Base-by-base conservation (phyloP, 2,113 vertebrate species). In the Thalassoma bifasciatum region DNA sequence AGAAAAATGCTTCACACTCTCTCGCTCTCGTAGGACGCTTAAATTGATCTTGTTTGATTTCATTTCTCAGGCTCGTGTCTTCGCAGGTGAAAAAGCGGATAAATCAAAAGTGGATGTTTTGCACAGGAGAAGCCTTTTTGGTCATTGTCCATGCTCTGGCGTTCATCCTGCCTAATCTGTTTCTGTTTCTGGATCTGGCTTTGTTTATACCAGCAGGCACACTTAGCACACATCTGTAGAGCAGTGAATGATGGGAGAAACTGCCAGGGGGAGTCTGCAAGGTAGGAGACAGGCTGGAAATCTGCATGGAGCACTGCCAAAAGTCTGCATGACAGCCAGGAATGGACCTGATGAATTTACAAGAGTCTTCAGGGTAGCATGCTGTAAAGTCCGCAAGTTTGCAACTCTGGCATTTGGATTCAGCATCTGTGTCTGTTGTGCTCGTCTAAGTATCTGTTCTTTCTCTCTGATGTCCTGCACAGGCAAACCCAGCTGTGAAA, bases 221-320 rank as follows among this genome's bases (percentile, higher is more conserved):
- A 73, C 67, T 82, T 86, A 88, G 56, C 75, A 71, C 70, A 83
- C 87, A 81, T 62, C 84, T 85, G 66, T 86, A 87, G 80, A 61
- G 85, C 85, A 88, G 66, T 83, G 84, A 85, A 60, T 78, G 82
- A 72, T 88, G 88, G 67, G 30, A 69, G n/a, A 82, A 76, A 54
- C 70, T 74, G 73, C 88, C 81, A 72, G 81, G 79, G n/a, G 56
- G 47, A 79, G 61, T 65, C 79, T 23, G 37, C 22, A 84, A 88
- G 86, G 86, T 88, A 86, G 82, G 86, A 81, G 79, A 83, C 76
- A 81, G 83, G 83, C 66, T 80, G 62, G 67, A 78, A 50, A 74
- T 65, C 78, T 89, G 88, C 85, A 89, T 87, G 85, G 66, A 76
- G 79, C 71, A 79, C 37, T 78, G 57, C 63, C 66, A 51, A 49